Evolutionary conservation across 2,797 vertebrate genomes (phyloP), one percentile per base, ranked within the genome.

Genomic region (Acridotheres tristis): DNA sequence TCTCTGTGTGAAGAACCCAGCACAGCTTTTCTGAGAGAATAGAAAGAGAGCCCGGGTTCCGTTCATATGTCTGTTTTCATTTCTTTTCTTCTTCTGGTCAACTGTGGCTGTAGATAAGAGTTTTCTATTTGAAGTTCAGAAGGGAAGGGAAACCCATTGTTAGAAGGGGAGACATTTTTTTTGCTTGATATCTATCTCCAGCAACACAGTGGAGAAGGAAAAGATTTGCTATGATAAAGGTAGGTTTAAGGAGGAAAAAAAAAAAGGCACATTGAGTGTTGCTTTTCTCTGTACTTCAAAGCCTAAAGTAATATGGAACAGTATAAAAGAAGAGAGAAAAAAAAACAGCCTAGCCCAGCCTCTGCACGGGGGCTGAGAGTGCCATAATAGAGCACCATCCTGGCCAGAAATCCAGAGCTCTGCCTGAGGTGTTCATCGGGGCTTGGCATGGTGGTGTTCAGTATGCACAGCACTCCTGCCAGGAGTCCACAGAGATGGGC

Each of bases 101-200:
- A 97, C 97, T 97, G 96, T 96, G 94, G 96, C 95, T 96, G 92
- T 83, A 97, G 97, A 97, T 96, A 97, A 96, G 96, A 95, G 94
- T 94, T 97, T 96, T 96, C 96, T 96, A 95, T 97, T 97, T 97
- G 97, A 97, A 97, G 96, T 97, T 96, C 96, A 96, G 96, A 97
- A 96, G 94, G 93, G 95, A 97, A 97, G 95, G 95, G 96, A 96
- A 97, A 96, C 96, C 96, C 95, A 97, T 97, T 97, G 96, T 97
- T 97, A 95, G 92, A 96, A 95, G 95, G 90, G 89, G 89, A 97
- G 94, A 97, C 94, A 89, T 97, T 97, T 96, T 97, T 96, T 97
- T 95, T 95, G 81, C 96, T 96, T 97, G 96, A 94, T 97, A 95
- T 77, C 95, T 95, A 96, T 97, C 96, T 96, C 86, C 89, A 95